Base-by-base conservation (phyloP, 2,113 vertebrate species). In the Pedionomus torquatus region DNA sequence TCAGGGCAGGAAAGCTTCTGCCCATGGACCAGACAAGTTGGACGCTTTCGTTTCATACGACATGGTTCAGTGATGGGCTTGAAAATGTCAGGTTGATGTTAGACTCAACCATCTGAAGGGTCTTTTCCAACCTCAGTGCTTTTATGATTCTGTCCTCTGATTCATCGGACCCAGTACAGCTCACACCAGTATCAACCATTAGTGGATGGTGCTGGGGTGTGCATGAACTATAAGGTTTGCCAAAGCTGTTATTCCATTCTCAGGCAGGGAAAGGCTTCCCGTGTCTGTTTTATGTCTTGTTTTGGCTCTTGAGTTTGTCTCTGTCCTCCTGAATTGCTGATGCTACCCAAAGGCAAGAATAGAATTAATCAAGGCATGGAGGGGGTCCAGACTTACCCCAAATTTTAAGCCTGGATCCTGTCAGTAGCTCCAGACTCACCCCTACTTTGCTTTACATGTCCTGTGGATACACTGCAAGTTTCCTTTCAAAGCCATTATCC, bases 171-270 rank as follows among this genome's bases (percentile, higher is more conserved):
- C 31, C 35, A 4, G 3, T 43, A 9, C 0, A 7, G 52, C 79
- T 64, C 19, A 9, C 0, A 0, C 20, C 51, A 30, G 11, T 10
- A 2, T 39, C 33, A n/a, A 15, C 2, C 20, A 9, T 26, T 31
- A 66, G 49, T 3, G 61, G 30, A 18, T 21, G 46, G 30, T 43
- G 4, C 61, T 16, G 82, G 43, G 33, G 5, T 49, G 24, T 39
- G 20, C 0, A 4, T 44, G 65, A 35, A 43, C 0, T 41, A 3
- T 43, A 30, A 61, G 28, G 9, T 31, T 75, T 86, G 41, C 61
- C 37, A 54, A 90, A 81, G 39, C 33, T 52, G 20, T 30, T 80
- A 17, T n/a, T 86, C 76, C 41, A 69, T 4, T 35, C 49, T 52
- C 26, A 20, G 5, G 13, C 49, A 48, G 33, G 24, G 44, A 90